Evolutionary conservation across 1,140 invertebrate species (phyloP).

Genomic region (Caenorhabditis remanei): DNA sequence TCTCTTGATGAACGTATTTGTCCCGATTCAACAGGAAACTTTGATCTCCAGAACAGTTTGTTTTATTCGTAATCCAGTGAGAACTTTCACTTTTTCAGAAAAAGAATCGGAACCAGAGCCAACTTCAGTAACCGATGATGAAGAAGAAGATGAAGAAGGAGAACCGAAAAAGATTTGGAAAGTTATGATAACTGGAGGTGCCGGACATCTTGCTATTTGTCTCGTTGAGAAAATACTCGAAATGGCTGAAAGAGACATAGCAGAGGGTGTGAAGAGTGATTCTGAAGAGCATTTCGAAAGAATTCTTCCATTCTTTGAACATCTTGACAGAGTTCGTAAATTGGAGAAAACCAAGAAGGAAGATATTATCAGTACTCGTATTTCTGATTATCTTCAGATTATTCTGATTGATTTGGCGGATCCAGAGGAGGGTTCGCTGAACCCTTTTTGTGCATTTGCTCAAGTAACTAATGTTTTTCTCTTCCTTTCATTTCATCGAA

Average conservation of each 20-base stretch:
- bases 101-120: neutral
- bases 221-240: neutral
- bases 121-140: neutral
- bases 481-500: no score
- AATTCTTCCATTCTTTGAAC: neutral
- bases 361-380: neutral
- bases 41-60: no score
- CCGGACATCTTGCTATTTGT: neutral
- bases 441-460: no score
- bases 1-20: no score
- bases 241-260: neutral
- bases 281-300: neutral
- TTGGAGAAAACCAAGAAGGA: neutral
- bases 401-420: neutral
- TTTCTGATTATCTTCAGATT: neutral
- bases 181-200: slow-evolving; percentile 22
- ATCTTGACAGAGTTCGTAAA: no score
- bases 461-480: no score
- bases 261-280: no score
- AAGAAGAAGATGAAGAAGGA: no score
- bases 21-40: no score
- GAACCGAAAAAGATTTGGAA: neutral
- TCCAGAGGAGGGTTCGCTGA: no score
- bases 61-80: no score
- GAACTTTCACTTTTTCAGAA: neutral